These are phyloP conservation scores for Scalopus aquaticus DNA, from an alignment of 2,113 vertebrate genomes.

Conservation along the genomic window DNA sequence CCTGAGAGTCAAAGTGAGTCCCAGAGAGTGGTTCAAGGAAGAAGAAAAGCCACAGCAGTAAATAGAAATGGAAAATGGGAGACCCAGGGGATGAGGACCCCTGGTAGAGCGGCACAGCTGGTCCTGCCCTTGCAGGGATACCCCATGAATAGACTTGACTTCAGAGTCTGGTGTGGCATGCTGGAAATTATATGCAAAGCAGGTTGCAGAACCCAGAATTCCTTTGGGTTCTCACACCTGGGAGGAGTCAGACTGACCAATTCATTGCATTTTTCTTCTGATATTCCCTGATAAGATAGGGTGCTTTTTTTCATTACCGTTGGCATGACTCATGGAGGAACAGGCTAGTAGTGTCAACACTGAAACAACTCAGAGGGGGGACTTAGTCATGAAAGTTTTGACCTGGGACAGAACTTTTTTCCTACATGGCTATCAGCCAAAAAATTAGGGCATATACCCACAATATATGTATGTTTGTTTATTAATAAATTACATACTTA, in stretches of 20 bases:
- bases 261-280: background rate
- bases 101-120: background rate
- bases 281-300: background rate
- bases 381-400: background rate
- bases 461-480: background rate
- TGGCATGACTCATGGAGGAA: background rate
- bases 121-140: background rate
- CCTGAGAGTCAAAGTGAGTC: background rate
- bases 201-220: background rate
- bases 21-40: background rate
- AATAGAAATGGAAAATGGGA: background rate
- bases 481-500: background rate
- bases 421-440: background rate
- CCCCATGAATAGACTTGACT: background rate
- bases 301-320: background rate
- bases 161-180: background rate
- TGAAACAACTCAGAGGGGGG: background rate
- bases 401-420: background rate
- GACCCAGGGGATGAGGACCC: background rate
- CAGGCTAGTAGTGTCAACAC: background rate
- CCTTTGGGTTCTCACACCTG: background rate
- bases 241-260: background rate
- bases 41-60: background rate
- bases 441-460: background rate
- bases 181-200: background rate